Base-by-base conservation (phyloP, 2,888 invertebrate species). In the Eristalis arbustorum region DNA sequence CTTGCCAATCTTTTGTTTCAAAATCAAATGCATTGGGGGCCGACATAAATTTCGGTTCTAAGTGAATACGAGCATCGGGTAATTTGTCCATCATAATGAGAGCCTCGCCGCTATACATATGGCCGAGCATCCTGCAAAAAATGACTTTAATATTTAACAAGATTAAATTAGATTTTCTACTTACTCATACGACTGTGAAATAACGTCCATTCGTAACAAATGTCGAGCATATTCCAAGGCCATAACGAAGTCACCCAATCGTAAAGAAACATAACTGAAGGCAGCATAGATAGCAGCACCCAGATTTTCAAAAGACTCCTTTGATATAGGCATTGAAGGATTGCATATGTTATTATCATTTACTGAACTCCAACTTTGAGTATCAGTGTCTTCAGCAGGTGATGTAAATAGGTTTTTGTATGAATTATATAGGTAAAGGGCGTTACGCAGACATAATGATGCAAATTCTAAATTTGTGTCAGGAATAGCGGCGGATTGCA, bases 391-490 rank as follows among this genome's bases (percentile, higher is more conserved):
- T n/a, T 76, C 63, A 3, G 73, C 88, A 75, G 13, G 31, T 57
- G 49, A 56, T 34, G 61, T 69, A 63, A 91, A 90, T 10, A 88
- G 89, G 31, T 88, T 87, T 75, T 90, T 90, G 81, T 90, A 90
- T 57, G 89, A 89, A 11, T 88, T 89, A 10, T 90, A 89, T 0
- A 92, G 84, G 1, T 90, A 90, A n/a, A 91, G 84, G 13, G 98
- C 98, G 93, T 98, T 98, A 88, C 96, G 95, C 74, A 98, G 93
- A 92, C 98, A 98, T 31, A 98, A 93, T 0, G 96, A 96, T 3
- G 97, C 98, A 94, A 98, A 98, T 93, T 98, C 98, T 89, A 98
- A 93, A 8, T 97, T 97, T 6, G 98, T 95, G 68, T 96, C 96
- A 22, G 98, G 98, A 89, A 98, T 96, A 1, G 97, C 97, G 90